A percentile compares a stretch with the other conserved stretches of the same genome.
These are phyloP conservation scores for Neoaliturus tenellus DNA, from an alignment of 2,888 invertebrate species.

Conservation along the genomic window DNA sequence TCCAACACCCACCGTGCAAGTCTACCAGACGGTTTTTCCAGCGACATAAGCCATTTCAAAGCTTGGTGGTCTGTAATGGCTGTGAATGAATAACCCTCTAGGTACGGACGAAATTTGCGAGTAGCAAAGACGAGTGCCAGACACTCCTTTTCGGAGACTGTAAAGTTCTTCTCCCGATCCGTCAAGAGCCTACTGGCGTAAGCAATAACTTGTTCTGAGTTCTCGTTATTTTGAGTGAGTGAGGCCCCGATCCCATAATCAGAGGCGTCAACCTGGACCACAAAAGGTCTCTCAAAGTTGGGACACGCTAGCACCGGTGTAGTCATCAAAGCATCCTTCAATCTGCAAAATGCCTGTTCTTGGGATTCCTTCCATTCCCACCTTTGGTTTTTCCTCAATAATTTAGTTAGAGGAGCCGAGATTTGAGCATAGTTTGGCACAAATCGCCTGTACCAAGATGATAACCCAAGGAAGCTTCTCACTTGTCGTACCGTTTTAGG, in stretches of 20 bases:
- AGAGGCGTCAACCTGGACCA: neutral
- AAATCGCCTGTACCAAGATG: neutral
- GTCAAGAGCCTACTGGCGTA: neutral
- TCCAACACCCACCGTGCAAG: neutral
- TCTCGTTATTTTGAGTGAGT: neutral
- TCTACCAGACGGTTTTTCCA: neutral
- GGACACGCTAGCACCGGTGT: neutral
- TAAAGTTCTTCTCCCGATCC: neutral
- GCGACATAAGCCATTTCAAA: neutral
- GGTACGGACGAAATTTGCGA: neutral
- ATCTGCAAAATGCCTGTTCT: too few relatives aligned
- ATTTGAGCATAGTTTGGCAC: neutral
- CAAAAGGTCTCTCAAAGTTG: neutral
- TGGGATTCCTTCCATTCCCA: too few relatives aligned
- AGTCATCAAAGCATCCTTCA: neutral
- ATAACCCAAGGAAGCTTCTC: neutral
- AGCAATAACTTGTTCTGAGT: neutral
- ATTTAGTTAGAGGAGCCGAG: too few relatives aligned
- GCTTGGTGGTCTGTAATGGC: neutral
- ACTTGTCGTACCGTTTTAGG: neutral
- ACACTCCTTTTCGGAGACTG: neutral
- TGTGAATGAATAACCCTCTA: neutral
- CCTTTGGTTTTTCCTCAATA: too few relatives aligned
- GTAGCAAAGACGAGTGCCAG: neutral
- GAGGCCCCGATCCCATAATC: neutral